Evolutionary conservation across 2,888 invertebrate genomes (phyloP).

Genomic region (Serripes groenlandicus): DNA sequence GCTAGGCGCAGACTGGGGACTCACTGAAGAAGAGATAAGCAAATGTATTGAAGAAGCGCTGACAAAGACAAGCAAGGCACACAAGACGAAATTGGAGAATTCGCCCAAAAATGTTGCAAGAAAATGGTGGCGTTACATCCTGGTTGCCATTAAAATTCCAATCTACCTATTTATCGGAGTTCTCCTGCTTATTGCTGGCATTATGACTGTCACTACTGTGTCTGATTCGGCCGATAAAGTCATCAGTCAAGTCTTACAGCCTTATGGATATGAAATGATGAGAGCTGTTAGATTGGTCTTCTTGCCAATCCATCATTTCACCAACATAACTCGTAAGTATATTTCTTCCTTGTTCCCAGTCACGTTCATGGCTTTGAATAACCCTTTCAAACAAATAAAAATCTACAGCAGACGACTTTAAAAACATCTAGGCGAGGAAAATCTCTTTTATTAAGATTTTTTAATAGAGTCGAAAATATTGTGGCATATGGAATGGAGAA

Average conservation of each 20-base stretch:
- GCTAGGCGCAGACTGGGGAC: slow-evolving; percentile 71
- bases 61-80: slow-evolving; percentile 24
- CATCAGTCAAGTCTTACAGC: slow-evolving; percentile 53
- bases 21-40: slow-evolving; percentile 71
- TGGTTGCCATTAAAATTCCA: slow-evolving; percentile 42
- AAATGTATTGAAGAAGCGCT: slow-evolving; percentile 69
- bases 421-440: too few species aligned
- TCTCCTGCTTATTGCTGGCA: slow-evolving; percentile 19
- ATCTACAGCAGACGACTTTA: too few species aligned
- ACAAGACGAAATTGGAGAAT: slow-evolving; percentile 38
- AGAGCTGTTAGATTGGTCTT: slow-evolving; percentile 62
- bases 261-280: slow-evolving; percentile 69
- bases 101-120: slow-evolving; percentile 57
- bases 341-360: too few species aligned
- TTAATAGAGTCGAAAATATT: too few species aligned
- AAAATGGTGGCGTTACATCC: slow-evolving; percentile 65
- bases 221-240: slow-evolving; percentile 58
- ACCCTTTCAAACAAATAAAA: too few species aligned
- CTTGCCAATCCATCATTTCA: slow-evolving; percentile 67
- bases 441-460: too few species aligned
- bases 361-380: too few species aligned
- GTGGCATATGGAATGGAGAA: too few species aligned
- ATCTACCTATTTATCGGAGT: slow-evolving; percentile 41
- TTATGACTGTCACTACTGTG: slow-evolving; percentile 10
- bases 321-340: slow-evolving; percentile 68